Base-by-base conservation (phyloP, 2,888 invertebrate genomes). In the Netelia melanura region DNA sequence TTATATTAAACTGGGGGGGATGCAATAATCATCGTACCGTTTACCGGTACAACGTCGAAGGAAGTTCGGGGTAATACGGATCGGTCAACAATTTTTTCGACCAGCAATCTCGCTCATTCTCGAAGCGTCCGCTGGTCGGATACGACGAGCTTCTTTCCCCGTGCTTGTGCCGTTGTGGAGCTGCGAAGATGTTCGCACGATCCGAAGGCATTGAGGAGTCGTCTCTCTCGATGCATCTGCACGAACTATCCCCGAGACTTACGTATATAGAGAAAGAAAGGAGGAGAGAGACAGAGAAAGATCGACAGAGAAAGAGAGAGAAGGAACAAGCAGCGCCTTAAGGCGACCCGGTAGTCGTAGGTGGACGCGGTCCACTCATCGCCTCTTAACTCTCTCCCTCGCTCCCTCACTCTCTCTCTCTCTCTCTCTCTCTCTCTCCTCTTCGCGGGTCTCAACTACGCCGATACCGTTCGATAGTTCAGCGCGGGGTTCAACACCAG, bases 351-450 rank as follows among this genome's bases (percentile, higher is more conserved):
- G 87, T 87, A 88, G 83, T 87, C 88, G 89, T 90, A 88, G 91
- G 90, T 90, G 92, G 93, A 93, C 92, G 91, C 85, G 90, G 92
- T 92, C 92, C 93, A 93, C 91, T 92, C 91, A 89, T 89, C 91
- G 90, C 88, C 88, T 89, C 88, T 80, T 83, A 71, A 83, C 81
- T 84, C 85, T 82, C 74, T 61, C 67, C 17, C 43, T 44, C 23
- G 44, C 44, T 30, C 25, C 10, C 44, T 61, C 44, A 17, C 25
- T 30, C 67, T 17, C 65, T 43, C 25, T 48, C 38, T 23, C 25
- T 48, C 10, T 43, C 64, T 56, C 44, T 14, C 14, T 48, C 48
- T 48, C 8, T 74, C 70, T 78, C 78, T 62, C 70, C 64, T 38
- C 62, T 44, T 23, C 58, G 56, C 68, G 65, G 58, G 43, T 52